Base-by-base conservation (phyloP, 2,797 vertebrate genomes). In the Enteromius viviparus region DNA sequence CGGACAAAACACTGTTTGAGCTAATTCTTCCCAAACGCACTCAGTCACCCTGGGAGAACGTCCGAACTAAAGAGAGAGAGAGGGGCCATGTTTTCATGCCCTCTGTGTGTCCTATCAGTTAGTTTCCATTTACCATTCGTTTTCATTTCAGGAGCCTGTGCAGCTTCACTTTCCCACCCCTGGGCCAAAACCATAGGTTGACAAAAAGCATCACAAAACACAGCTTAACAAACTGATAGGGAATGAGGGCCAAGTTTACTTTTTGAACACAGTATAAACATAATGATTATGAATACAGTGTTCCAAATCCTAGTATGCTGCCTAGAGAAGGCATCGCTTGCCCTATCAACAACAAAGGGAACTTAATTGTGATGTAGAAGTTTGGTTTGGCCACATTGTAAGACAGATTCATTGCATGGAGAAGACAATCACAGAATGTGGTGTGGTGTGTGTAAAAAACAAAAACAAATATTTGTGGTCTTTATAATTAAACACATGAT, bases 31-130 rank as follows among this genome's bases (percentile, higher is more conserved):
- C 34, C 58, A 71, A 80, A 76, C 26, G 42, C 71, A 71, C n/a
- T 42, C 40, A 65, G 81, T 86, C 76, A 45, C 77, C 71, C 85
- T 76, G 71, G 74, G 42, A 85, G 49, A 76, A 69, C 21, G 21
- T 62, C 6, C 3, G 29, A 83, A 40, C 11, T 23, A 76, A 15
- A 78, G 45, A 60, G 42, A 37, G 47, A 47, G 45, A 47, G 45
- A 47, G 45, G 45, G 53, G 40, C 76, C 19, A 45, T 78, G 80
- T 82, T 65, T 82, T 75, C 32, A 76, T 65, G 80, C 42, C 69
- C 70, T 76, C 51, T 32, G 53, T 72, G 55, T 26, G 55, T 74
- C 68, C 68, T 68, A 47, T 80, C 37, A 11, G 32, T 66, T 32
- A 68, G 19, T 69, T 77, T 83, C 81, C 64, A 76, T 68, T 68